Conservation (phyloP, 2,888 invertebrate species). For the Drosophila mercatorum region DNA sequence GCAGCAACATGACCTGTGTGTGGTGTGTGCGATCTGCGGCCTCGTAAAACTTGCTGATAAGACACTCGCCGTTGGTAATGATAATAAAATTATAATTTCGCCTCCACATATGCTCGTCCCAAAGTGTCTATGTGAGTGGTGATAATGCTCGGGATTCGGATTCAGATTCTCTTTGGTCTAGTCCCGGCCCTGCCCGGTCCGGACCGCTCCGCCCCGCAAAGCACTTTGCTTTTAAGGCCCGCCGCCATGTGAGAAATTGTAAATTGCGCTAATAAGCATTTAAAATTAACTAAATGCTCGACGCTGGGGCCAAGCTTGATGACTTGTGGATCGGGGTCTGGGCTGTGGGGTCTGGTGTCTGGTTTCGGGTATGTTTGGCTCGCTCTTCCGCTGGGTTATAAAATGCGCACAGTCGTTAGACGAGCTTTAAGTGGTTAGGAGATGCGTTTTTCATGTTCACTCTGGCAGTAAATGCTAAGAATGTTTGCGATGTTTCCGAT, state of each 20-base stretch:
- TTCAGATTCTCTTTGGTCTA: constrained; percentile 21
- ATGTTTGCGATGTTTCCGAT: constrained; percentile 19
- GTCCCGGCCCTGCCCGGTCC: constrained; percentile 1
- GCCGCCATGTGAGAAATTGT: constrained; percentile 62
- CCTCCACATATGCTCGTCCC: constrained; percentile 62
- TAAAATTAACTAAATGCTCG: constrained; percentile 79
- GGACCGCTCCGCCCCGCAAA: background rate
- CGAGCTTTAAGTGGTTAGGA: constrained; percentile 45
- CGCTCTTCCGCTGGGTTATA: constrained; percentile 32
- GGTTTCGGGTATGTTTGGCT: constrained; percentile 8
- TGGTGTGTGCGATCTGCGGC: constrained; percentile 66
- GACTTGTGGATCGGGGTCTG: constrained; percentile 45
- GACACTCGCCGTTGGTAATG: constrained; percentile 78
- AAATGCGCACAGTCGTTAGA: constrained; percentile 46
- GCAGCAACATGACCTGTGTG: constrained; percentile 56
- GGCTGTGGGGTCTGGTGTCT: constrained; percentile 12
- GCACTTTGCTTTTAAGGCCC: constrained; percentile 29
- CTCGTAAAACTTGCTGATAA: constrained; percentile 80
- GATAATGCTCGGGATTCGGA: constrained; percentile 24
- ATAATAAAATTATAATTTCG: constrained; percentile 83
- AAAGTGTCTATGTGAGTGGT: constrained; percentile 40
- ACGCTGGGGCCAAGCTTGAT: constrained; percentile 63
- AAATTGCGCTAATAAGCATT: constrained; percentile 78
- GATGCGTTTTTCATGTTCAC: constrained; percentile 68
- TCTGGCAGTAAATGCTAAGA: constrained; percentile 32